These are phyloP conservation scores for Eristalis pertinax DNA, from an alignment of 2,888 invertebrate genomes.

Conservation along the genomic window DNA sequence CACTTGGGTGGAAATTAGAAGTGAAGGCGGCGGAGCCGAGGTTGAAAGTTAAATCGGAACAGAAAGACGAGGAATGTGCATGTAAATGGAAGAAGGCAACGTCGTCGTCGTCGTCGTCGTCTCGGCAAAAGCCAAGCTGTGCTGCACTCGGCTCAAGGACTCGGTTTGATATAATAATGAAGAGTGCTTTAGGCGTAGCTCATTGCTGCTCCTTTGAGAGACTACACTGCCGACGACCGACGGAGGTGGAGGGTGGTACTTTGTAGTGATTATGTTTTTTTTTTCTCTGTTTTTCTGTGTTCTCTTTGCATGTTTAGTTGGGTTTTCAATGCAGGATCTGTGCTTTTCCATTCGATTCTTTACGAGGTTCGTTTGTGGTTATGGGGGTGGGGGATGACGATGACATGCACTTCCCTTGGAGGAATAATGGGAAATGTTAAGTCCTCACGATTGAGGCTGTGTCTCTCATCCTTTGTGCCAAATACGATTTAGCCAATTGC, in stretches of 20 bases:
- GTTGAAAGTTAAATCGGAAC: slow-evolving; percentile 61
- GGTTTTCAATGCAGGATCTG: neutral
- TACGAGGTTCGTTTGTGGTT: slow-evolving; percentile 11
- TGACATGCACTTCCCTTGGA: neutral
- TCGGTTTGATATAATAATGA: slow-evolving; percentile 70
- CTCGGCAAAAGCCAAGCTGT: slow-evolving; percentile 21
- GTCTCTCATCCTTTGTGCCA: slow-evolving; percentile 51
- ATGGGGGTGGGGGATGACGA: neutral
- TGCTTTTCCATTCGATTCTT: slow-evolving; percentile 31
- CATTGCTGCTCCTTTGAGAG: slow-evolving; percentile 55
- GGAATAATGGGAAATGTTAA: slow-evolving; percentile 48
- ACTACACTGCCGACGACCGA: neutral
- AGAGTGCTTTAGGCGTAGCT: slow-evolving; percentile 69
- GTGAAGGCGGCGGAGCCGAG: slow-evolving; percentile 55
- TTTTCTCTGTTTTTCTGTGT: too few species aligned
- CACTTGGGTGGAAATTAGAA: slow-evolving; percentile 35
- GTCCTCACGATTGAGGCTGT: slow-evolving; percentile 52
- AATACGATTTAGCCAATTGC: slow-evolving; percentile 63
- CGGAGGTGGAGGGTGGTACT: slow-evolving; percentile 30
- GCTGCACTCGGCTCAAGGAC: slow-evolving; percentile 58
- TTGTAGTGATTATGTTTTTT: slow-evolving; percentile 45
- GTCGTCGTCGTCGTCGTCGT: slow-evolving; percentile 22
- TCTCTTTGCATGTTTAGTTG: slow-evolving; percentile 10
- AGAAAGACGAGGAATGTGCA: neutral
- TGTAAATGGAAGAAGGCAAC: neutral